Evolutionary conservation across 2,797 vertebrate genomes (phyloP).

Genomic region (Clarias platycephalus): DNA sequence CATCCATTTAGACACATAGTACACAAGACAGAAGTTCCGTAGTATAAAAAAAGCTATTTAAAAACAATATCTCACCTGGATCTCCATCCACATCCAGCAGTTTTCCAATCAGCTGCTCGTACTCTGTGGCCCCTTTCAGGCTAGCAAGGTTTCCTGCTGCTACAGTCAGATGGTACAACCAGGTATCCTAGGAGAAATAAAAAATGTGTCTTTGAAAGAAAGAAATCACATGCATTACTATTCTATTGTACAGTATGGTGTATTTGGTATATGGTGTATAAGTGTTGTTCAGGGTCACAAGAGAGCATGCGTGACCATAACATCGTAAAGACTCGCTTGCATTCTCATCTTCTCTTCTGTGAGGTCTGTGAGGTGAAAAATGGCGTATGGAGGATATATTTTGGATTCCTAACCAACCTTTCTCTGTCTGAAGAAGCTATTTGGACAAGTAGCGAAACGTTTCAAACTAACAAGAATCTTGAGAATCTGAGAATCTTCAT

Average conservation of each 20-base stretch:
- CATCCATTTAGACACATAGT: background rate
- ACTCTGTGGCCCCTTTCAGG: slow-evolving; percentile 86
- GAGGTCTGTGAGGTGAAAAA: too few relatives aligned
- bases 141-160: slow-evolving; percentile 83
- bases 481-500: too few relatives aligned
- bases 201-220: background rate
- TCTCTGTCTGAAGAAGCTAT: too few relatives aligned
- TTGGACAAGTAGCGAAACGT: too few relatives aligned
- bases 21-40: slow-evolving; percentile 10
- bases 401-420: too few relatives aligned
- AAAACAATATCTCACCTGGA: slow-evolving; percentile 75
- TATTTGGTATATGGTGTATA: too few relatives aligned
- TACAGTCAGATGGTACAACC: slow-evolving; percentile 91
- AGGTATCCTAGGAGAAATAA: slow-evolving; percentile 79
- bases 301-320: too few relatives aligned
- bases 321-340: too few relatives aligned
- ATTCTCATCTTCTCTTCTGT: too few relatives aligned
- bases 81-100: slow-evolving; percentile 87
- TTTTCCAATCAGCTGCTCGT: slow-evolving; percentile 87
- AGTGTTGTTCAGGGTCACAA: too few relatives aligned
- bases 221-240: background rate
- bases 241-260: background rate
- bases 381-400: too few relatives aligned
- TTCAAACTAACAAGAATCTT: too few relatives aligned
- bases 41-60: background rate